These are phyloP conservation scores for Pseudolaguvia tuberculata DNA, from an alignment of 2,113 vertebrate genomes.

Conservation along the genomic window DNA sequence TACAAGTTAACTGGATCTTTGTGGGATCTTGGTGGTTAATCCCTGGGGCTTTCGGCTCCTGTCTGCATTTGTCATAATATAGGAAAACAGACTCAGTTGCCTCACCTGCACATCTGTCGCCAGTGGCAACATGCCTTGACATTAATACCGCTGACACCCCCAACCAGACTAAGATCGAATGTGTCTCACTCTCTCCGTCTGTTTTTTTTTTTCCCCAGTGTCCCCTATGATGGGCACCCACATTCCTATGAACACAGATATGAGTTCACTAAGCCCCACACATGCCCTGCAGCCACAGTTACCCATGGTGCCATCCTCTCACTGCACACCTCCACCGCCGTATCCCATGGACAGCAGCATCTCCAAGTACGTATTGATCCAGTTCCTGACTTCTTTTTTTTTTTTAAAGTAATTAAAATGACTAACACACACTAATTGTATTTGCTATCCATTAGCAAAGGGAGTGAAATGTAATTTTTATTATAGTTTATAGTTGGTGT, in stretches of 20 bases:
- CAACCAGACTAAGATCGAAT: background rate
- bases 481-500: background rate
- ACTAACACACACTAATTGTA: background rate
- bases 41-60: slow-evolving; percentile 46
- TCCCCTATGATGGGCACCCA: slow-evolving; percentile 93
- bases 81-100: slow-evolving; percentile 41
- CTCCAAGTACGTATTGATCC: slow-evolving; percentile 79
- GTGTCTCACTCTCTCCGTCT: slow-evolving; percentile 12
- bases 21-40: slow-evolving; percentile 41
- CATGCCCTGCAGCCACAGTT: slow-evolving; percentile 88
- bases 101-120: slow-evolving; percentile 3
- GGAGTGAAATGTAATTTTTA: background rate
- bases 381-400: background rate
- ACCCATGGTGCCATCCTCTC: slow-evolving; percentile 93
- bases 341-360: slow-evolving; percentile 99
- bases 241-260: slow-evolving; percentile 91
- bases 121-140: slow-evolving; percentile 9
- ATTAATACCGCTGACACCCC: background rate
- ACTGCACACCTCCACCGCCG: slow-evolving; percentile 96
- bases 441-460: too few relatives aligned
- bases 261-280: slow-evolving; percentile 94
- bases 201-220: slow-evolving; percentile 74
- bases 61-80: slow-evolving; percentile 49
- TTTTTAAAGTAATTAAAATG: background rate
- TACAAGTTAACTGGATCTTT: slow-evolving; percentile 54